These are phyloP conservation scores for Drosophila murphyi DNA, from an alignment of 1,140 invertebrate species.

Conservation along the genomic window DNA sequence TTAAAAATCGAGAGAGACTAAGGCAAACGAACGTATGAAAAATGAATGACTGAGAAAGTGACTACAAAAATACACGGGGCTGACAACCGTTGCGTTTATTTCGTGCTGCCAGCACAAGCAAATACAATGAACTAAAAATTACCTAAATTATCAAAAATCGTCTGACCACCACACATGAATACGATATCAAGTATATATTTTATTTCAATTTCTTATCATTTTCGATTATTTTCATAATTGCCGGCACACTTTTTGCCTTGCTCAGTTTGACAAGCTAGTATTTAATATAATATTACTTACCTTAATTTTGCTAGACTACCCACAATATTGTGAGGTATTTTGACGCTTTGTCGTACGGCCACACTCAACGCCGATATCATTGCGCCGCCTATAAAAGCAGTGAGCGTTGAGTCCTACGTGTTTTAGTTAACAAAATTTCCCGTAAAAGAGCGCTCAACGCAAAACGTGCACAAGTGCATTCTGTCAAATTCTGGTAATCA, in stretches of 20 bases:
- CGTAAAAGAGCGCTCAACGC: slow-evolving; percentile 18
- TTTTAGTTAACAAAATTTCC: slow-evolving; percentile 64
- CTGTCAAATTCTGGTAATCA: slow-evolving; percentile 62
- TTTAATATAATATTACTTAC: background rate
- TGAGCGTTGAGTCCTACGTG: slow-evolving; percentile 42
- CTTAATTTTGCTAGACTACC: background rate
- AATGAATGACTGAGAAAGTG: slow-evolving; percentile 51
- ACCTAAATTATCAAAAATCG: background rate
- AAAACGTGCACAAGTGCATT: slow-evolving; percentile 29
- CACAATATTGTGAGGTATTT: background rate
- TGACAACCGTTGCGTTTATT: slow-evolving; percentile 29
- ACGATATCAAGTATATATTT: background rate
- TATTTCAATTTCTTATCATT: too few relatives aligned
- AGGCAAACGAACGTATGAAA: slow-evolving; percentile 47
- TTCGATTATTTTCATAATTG: too few relatives aligned
- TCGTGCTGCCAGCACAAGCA: slow-evolving; percentile 21
- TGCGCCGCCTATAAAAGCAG: slow-evolving; percentile 61
- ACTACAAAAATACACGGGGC: slow-evolving; percentile 41
- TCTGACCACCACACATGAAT: background rate
- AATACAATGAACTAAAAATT: slow-evolving; percentile 26
- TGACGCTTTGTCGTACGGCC: background rate
- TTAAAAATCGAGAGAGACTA: slow-evolving; percentile 54
- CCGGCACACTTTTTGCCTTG: too few relatives aligned
- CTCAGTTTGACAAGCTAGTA: too few relatives aligned
- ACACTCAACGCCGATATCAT: slow-evolving; percentile 9